A percentile compares a stretch with the other conserved stretches of the same genome.
Conservation (phyloP, 2,113 vertebrate species). For the Proterorhinus semilunaris region DNA sequence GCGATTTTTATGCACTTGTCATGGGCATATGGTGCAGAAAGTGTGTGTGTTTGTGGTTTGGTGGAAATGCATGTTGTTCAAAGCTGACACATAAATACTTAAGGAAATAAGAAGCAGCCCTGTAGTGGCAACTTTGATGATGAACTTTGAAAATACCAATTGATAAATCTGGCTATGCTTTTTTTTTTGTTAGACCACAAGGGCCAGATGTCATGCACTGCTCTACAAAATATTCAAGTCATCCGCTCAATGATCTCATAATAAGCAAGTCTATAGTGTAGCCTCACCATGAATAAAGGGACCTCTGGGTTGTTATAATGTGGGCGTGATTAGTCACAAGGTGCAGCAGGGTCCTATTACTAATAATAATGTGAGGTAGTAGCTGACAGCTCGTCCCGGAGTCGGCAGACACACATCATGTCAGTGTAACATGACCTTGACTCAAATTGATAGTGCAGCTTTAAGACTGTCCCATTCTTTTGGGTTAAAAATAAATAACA, state of each 20-base stretch:
- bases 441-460: conserved; percentile 13
- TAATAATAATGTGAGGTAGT: conserved; percentile 58
- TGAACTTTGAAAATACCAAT: conserved; percentile 43
- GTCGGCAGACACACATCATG: conserved; percentile 57
- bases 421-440: conserved; percentile 55
- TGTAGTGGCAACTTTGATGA: conserved; percentile 31
- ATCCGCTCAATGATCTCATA: conserved; percentile 44
- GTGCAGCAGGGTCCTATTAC: conserved; percentile 58
- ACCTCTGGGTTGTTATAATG: conserved; percentile 21
- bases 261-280: conserved; percentile 16
- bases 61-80: conserved; percentile 43
- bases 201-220: conserved; percentile 35
- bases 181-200: conserved; percentile 11
- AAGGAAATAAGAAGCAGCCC: conserved; percentile 20
- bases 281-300: background rate
- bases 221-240: conserved; percentile 20
- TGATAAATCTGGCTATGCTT: conserved; percentile 49
- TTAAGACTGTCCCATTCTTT: too few species aligned
- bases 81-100: conserved; percentile 57
- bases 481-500: too few species aligned
- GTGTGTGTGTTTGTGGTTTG: conserved; percentile 42
- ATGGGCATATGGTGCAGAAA: conserved; percentile 71
- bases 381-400: conserved; percentile 44
- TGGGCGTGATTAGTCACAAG: conserved; percentile 27
- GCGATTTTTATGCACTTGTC: conserved; percentile 88